Base-by-base conservation (phyloP, 2,888 invertebrate species). In the Augiades crinisus region DNA sequence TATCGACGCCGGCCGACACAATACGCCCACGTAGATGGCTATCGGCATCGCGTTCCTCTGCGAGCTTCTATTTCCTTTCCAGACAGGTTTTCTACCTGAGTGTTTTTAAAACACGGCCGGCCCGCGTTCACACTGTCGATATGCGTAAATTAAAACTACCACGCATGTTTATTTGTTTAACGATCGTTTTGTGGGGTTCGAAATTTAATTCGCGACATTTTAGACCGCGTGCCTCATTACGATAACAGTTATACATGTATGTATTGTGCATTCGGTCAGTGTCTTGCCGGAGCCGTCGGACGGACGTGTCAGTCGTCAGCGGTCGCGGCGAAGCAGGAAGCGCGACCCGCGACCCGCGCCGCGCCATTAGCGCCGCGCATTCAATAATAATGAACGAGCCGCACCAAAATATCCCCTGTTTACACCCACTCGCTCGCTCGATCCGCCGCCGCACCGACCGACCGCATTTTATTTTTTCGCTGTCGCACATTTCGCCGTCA, bases 381-480 rank as follows among this genome's bases (percentile, higher is more conserved):
- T 87, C 85, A 86, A 87, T 85, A 87, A 87, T 87, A 88, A 89
- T 84, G 86, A 87, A 87, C 84, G 84, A 86, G 83, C 81, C 79
- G 78, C 85, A 86, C 86, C 83, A 76, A 88, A 88, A 88, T 87
- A 87, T 86, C 82, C 83, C 83, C 86, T 87, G 88, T 87, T 87
- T 88, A 88, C 87, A 88, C 87, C 87, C 88, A 88, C 88, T 85
- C 87, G 85, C 81, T 78, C 63, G 64, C 65, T 61, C 63, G 62
- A 62, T 61, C 65, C 70, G 67, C 74, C 73, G 75, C 80, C 75
- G 77, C 81, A 81, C 84, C 83, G 81, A 84, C 88, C 88, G 88
- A 89, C 88, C 89, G 87, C 88, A 87, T 89, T 89, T 89, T 89
- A 89, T 89, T 89, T 89, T 89, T 89, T 89, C 88, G 89, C 87